phyloP scores from a whole-genome alignment of 2,113 vertebrate genomes.

The Gavialis gangeticus region DNA sequence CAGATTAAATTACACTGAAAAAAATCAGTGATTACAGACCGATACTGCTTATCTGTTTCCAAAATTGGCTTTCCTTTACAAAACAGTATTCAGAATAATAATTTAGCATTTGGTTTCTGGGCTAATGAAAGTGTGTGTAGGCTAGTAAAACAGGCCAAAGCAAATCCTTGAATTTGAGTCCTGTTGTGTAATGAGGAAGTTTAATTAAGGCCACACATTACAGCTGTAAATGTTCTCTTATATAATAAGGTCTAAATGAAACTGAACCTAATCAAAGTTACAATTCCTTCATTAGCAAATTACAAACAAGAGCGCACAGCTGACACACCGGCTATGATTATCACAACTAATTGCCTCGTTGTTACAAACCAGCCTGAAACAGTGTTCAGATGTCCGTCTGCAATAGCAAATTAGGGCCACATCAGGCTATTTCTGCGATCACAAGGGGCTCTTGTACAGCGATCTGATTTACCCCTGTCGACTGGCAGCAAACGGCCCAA shows the following conservation, averaged over 20 bases:
- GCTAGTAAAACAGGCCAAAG: conserved; percentile 78
- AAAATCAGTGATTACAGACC: neutral
- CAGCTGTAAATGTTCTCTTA: conserved; percentile 86
- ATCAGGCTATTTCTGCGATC: conserved; percentile 81
- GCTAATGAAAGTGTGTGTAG: conserved; percentile 75
- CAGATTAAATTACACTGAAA: neutral
- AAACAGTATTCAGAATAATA: neutral
- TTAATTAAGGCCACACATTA: conserved; percentile 88
- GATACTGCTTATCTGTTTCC: neutral
- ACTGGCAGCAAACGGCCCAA: conserved; percentile 80
- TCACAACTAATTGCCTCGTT: conserved; percentile 94
- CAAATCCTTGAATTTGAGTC: conserved; percentile 77
- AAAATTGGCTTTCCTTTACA: neutral
- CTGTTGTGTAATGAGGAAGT: conserved; percentile 84
- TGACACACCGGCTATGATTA: conserved; percentile 89
- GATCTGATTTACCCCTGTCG: conserved; percentile 76
- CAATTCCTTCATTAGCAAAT: conserved; percentile 98
- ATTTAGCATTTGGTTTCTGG: conserved; percentile 22
- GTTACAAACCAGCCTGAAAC: conserved; percentile 83
- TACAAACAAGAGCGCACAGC: conserved; percentile 91
- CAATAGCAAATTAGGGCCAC: conserved; percentile 84
- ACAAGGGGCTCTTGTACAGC: conserved; percentile 83
- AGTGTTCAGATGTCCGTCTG: conserved; percentile 84
- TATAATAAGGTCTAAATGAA: conserved; percentile 90
- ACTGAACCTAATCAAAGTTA: conserved; percentile 92